Percentiles rank a stretch among this genome's conserved stretches.
Conservation (phyloP, 1,140 invertebrate genomes). For the Pentalonia nigronervosa region DNA sequence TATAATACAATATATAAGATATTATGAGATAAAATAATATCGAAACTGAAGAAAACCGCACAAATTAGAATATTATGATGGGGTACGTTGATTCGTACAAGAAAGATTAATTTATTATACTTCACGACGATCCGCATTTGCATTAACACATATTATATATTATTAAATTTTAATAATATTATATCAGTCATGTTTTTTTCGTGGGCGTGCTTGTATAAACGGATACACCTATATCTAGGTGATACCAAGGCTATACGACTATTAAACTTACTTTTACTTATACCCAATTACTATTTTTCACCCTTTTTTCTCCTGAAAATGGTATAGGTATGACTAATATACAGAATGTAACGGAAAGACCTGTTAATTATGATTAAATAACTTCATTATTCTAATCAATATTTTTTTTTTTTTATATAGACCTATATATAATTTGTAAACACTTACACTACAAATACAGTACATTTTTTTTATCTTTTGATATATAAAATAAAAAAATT, state of each 20-base stretch:
- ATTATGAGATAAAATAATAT: neutral
- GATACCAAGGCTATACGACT: too few relatives aligned
- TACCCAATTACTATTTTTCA: neutral
- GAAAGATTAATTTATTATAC: neutral
- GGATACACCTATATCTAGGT: too few relatives aligned
- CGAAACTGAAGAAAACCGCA: neutral
- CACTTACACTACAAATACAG: too few relatives aligned
- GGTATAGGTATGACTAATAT: neutral
- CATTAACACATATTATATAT: neutral
- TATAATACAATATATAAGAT: neutral
- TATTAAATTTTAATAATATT: neutral
- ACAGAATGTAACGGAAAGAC: too few relatives aligned
- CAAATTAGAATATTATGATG: neutral
- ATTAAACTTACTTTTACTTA: neutral
- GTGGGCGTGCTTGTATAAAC: too few relatives aligned
- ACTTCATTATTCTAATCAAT: too few relatives aligned
- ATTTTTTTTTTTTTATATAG: too few relatives aligned
- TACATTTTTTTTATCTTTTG: too few relatives aligned
- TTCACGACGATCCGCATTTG: neutral
- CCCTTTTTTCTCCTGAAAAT: neutral
- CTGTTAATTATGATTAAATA: too few relatives aligned
- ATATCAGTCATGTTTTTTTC: neutral
- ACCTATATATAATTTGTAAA: too few relatives aligned
- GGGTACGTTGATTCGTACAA: neutral
- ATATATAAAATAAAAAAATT: too few relatives aligned